A percentile compares a stretch with the other conserved stretches of the same genome.
phyloP scores from a whole-genome alignment of 2,797 vertebrate species.

The Craterocephalus amniculus region DNA sequence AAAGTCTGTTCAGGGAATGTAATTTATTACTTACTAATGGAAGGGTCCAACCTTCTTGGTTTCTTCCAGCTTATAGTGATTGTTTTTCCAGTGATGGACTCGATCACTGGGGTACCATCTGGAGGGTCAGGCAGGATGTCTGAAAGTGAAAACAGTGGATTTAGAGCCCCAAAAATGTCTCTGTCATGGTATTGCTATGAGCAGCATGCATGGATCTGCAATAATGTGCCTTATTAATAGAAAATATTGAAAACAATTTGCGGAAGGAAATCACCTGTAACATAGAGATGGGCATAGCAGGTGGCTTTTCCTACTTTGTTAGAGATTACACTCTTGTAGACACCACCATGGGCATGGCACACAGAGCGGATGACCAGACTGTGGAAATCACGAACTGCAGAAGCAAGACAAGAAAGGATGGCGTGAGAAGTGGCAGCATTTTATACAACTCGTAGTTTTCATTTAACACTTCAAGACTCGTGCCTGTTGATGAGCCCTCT shows the following conservation, averaged over 20 bases:
- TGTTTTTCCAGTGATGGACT: constrained; percentile 90
- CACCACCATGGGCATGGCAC: constrained; percentile 91
- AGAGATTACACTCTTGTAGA: constrained; percentile 99
- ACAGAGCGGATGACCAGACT: constrained; percentile 91
- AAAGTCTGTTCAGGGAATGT: background rate
- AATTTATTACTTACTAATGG: constrained; percentile 85
- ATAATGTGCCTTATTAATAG: too few relatives aligned
- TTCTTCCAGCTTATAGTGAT: constrained; percentile 92
- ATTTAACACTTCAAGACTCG: too few relatives aligned
- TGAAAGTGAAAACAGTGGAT: constrained; percentile 55
- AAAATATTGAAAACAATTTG: too few relatives aligned
- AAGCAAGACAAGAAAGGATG: constrained; percentile 9
- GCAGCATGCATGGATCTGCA: too few relatives aligned
- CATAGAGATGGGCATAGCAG: constrained; percentile 96
- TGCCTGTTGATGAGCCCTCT: too few relatives aligned
- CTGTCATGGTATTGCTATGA: background rate
- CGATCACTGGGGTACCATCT: constrained; percentile 88
- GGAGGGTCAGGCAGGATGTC: constrained; percentile 96
- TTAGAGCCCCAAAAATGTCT: constrained; percentile 2
- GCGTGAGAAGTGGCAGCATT: too few relatives aligned
- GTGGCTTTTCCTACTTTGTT: constrained; percentile 99
- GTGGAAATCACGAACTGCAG: constrained; percentile 92
- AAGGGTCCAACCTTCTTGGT: constrained; percentile 91
- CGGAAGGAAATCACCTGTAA: constrained; percentile 87
- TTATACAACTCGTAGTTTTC: too few relatives aligned